These are phyloP conservation scores for Thunnus maccoyii DNA, from an alignment of 2,113 vertebrate species.

Conservation along the genomic window DNA sequence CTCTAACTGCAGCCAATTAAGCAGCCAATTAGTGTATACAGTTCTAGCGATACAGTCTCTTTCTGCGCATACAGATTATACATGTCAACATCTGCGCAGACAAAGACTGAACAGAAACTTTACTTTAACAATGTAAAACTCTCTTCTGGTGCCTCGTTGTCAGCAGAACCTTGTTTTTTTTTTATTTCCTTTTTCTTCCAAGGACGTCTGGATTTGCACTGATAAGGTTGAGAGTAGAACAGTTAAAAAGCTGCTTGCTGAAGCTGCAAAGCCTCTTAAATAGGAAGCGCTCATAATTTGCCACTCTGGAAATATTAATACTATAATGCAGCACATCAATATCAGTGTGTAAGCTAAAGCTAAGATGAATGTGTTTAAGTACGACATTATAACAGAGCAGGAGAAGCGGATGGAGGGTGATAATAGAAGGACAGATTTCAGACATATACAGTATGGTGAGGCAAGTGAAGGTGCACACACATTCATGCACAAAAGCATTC, in stretches of 20 bases:
- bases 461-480: conserved; percentile 24
- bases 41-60: conserved; percentile 25
- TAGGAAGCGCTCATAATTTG: conserved; percentile 62
- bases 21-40: conserved; percentile 67
- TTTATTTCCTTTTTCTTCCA: conserved; percentile 45
- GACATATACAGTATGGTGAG: conserved; percentile 13
- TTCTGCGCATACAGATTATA: conserved; percentile 45
- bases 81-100: conserved; percentile 46
- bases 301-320: conserved; percentile 56
- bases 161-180: conserved; percentile 39
- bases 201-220: conserved; percentile 68
- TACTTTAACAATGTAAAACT: conserved; percentile 30
- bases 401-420: conserved; percentile 23
- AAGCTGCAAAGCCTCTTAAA: conserved; percentile 71
- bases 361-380: conserved; percentile 39
- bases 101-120: conserved; percentile 46
- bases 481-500: conserved; percentile 19
- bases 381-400: conserved; percentile 36
- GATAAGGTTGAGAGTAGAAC: conserved; percentile 54
- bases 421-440: conserved; percentile 46
- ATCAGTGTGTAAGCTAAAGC: conserved; percentile 33
- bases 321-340: conserved; percentile 46
- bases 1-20: conserved; percentile 67
- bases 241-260: conserved; percentile 50
- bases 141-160: conserved; percentile 33